Percentiles rank a stretch among this genome's conserved stretches.
Conservation (phyloP, 2,113 vertebrate species). For the Opisthocomus hoazin region DNA sequence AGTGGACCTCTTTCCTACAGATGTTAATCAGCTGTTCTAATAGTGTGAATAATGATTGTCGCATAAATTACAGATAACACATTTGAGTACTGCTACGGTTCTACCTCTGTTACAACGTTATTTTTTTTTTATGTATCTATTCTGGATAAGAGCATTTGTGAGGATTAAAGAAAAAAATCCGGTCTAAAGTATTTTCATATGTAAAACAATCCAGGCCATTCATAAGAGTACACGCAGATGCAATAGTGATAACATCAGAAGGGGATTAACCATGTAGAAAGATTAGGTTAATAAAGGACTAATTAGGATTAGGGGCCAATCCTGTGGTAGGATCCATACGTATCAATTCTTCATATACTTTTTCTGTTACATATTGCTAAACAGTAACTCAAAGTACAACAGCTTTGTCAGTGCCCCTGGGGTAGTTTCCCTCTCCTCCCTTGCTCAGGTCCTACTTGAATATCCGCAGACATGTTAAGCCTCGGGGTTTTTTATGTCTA, state of each 20-base stretch:
- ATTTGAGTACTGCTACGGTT: neutral
- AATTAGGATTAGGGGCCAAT: neutral
- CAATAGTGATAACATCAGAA: neutral
- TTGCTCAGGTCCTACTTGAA: neutral
- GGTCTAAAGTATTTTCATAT: neutral
- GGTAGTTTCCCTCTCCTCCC: neutral
- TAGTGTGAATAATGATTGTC: neutral
- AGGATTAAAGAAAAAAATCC: neutral
- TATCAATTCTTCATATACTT: neutral
- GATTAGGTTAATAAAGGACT: neutral
- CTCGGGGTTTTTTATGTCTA: neutral
- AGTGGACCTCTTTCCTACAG: neutral
- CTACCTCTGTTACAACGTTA: neutral
- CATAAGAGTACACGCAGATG: neutral
- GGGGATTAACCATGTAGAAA: conserved; percentile 1
- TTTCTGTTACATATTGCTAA: neutral
- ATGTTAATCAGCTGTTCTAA: neutral
- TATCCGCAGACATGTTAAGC: neutral
- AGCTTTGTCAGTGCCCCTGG: neutral
- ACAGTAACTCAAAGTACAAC: neutral
- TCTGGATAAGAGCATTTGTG: neutral
- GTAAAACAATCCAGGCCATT: neutral
- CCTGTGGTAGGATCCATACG: neutral
- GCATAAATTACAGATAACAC: neutral
- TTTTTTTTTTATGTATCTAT: neutral